Conservation (phyloP, 2,113 vertebrate genomes). For the Numenius arquata region DNA sequence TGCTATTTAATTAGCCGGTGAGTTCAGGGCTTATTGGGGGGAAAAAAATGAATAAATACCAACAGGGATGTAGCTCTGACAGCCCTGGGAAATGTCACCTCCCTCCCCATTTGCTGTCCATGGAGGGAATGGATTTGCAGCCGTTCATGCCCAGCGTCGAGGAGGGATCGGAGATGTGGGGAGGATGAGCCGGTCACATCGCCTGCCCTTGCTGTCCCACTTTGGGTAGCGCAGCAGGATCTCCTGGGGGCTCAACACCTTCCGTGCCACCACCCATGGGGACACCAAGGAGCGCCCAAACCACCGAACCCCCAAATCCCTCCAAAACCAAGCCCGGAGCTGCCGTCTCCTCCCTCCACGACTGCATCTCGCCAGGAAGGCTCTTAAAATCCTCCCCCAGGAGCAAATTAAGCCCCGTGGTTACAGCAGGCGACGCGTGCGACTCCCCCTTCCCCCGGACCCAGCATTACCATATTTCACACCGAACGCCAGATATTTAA, state of each 20-base stretch:
- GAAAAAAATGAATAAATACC: background rate
- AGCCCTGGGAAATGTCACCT: background rate
- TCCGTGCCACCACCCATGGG: background rate
- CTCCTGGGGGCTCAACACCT: background rate
- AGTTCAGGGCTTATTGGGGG: background rate
- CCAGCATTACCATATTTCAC: background rate
- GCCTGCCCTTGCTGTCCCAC: background rate
- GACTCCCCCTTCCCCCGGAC: background rate
- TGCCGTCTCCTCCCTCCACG: background rate
- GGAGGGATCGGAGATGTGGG: background rate
- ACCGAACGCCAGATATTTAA: background rate
- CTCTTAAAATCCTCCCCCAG: rapidly evolving
- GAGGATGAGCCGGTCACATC: background rate
- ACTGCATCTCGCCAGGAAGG: rapidly evolving
- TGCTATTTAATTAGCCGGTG: slow-evolving; percentile 61
- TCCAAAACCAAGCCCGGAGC: background rate
- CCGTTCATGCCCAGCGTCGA: rapidly evolving
- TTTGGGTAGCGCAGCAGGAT: rapidly evolving
- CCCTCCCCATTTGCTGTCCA: background rate
- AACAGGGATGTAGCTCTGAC: background rate
- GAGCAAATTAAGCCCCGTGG: background rate
- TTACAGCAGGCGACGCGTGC: background rate
- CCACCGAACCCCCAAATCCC: too few species aligned
- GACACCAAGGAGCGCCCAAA: background rate
- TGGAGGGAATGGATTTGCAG: rapidly evolving